These are phyloP conservation scores for Cynopterus sphinx DNA, from an alignment of 2,797 vertebrate genomes.

Conservation along the genomic window DNA sequence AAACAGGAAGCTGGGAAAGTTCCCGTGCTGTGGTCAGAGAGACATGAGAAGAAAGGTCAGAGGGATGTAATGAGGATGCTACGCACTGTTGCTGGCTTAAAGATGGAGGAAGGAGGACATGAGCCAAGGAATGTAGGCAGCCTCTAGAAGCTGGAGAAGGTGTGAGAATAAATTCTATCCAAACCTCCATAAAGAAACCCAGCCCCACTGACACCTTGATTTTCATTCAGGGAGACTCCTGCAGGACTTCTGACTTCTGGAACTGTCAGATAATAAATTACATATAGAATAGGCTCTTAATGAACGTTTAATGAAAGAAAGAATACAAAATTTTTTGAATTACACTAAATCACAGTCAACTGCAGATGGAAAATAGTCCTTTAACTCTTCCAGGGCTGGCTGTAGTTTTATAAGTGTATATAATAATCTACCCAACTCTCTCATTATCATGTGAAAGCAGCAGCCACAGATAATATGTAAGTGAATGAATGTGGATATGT, in stretches of 20 bases:
- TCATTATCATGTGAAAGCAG: no score
- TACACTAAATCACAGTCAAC: not conserved
- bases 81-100: no score
- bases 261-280: not conserved
- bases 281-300: not conserved
- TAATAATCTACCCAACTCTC: not conserved
- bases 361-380: not conserved
- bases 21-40: not conserved
- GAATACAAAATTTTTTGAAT: not conserved
- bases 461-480: not conserved
- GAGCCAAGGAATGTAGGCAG: not conserved
- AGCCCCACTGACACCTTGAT: not conserved
- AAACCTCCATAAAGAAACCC: not conserved
- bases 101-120: not conserved
- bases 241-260: not conserved
- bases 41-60: not conserved
- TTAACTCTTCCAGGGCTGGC: not conserved
- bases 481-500: fast-evolving
- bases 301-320: not conserved
- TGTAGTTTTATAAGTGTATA: not conserved
- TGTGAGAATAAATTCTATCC: not conserved
- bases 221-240: not conserved
- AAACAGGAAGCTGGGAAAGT: not conserved
- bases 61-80: not conserved
- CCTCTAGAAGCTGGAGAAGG: not conserved